Conservation (phyloP, 2,797 vertebrate genomes). For the Sebastes dallii region DNA sequence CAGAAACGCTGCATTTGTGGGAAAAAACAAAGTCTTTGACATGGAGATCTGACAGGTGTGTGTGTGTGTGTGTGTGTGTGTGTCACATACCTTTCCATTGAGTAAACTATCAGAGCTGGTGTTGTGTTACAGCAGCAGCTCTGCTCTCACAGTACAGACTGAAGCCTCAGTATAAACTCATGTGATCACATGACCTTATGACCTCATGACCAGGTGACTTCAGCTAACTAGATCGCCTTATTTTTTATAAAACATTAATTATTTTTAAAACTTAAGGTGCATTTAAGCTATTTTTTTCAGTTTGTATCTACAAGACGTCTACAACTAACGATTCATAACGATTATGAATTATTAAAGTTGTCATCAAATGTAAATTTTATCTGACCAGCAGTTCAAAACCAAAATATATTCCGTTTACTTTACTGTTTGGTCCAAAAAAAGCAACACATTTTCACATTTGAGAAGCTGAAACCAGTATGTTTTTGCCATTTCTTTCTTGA, state of each 20-base stretch:
- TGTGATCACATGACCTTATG: background rate
- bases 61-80: background rate
- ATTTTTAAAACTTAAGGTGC: background rate
- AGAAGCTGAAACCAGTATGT: background rate
- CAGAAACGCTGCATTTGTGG: slow-evolving; percentile 8
- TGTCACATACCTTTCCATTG: slow-evolving; percentile 22
- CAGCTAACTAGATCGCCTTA: background rate
- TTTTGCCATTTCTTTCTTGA: no score
- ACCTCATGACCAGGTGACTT: background rate
- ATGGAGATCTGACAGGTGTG: background rate
- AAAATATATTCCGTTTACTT: background rate
- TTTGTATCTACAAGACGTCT: background rate
- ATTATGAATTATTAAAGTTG: background rate
- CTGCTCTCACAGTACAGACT: background rate
- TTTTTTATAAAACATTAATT: background rate
- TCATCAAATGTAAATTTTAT: background rate
- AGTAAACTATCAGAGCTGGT: slow-evolving; percentile 24
- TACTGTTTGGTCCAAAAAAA: background rate
- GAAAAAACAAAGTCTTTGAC: background rate
- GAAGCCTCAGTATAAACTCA: background rate
- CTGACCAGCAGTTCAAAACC: background rate
- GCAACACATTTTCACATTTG: background rate
- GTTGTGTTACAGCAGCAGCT: slow-evolving; percentile 70
- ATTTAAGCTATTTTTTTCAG: background rate
- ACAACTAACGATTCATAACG: no score